phyloP scores from a whole-genome alignment of 2,797 vertebrate genomes.

The Danio kyathit region DNA sequence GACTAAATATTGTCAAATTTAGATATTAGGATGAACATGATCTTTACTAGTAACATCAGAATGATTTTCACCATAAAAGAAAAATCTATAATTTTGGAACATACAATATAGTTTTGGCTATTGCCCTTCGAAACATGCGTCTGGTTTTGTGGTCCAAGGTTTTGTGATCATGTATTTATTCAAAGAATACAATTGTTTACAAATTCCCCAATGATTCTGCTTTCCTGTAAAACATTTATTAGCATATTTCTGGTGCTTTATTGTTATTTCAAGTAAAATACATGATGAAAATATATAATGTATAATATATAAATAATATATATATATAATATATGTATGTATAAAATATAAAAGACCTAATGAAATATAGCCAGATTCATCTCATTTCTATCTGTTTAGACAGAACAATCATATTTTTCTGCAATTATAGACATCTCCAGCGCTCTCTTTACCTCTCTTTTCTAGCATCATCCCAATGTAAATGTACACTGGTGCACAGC shows the following conservation, averaged over 20 bases:
- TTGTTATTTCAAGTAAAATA: neutral
- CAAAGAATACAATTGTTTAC: neutral
- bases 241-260: neutral
- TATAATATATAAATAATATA: no score
- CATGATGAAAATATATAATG: no score
- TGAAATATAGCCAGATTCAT: neutral
- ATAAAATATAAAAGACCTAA: slow-evolving; percentile 7
- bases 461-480: neutral
- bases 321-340: no score
- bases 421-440: neutral
- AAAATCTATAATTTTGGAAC: no score
- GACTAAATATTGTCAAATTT: no score
- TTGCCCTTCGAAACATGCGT: no score
- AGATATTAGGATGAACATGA: no score
- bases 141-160: no score
- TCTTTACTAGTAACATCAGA: no score
- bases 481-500: neutral
- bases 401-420: neutral
- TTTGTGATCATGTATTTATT: neutral
- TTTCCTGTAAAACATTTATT: neutral
- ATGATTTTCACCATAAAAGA: no score
- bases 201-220: neutral
- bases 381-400: neutral
- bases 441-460: neutral
- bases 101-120: no score